phyloP scores from a whole-genome alignment of 2,888 invertebrate species.

The Leucophenga maculata region DNA sequence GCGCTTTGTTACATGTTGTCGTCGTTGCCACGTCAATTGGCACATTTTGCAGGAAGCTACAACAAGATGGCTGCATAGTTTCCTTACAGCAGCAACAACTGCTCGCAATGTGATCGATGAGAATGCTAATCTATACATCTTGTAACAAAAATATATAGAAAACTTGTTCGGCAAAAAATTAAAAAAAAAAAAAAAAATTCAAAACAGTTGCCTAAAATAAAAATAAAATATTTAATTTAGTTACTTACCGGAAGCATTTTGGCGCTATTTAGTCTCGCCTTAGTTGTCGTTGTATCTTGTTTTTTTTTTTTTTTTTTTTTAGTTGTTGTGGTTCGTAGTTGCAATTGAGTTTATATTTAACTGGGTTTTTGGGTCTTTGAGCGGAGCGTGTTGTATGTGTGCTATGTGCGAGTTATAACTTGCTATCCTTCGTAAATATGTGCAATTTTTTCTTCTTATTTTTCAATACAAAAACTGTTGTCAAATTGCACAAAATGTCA shows the following conservation, averaged over 20 bases:
- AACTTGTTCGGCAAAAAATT: constrained; percentile 1
- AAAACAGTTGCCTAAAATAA: constrained; percentile 14
- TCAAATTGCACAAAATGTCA: constrained; percentile 2
- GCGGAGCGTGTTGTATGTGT: constrained; percentile 15
- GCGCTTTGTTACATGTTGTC: constrained; percentile 5
- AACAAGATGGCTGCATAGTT: not conserved
- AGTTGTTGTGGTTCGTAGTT: constrained; percentile 29
- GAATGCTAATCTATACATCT: not conserved
- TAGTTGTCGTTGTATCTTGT: constrained; percentile 41
- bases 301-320: constrained; percentile 38
- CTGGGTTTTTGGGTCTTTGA: constrained; percentile 10
- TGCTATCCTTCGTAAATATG: not conserved
- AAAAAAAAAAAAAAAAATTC: not conserved
- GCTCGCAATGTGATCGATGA: constrained; percentile 2
- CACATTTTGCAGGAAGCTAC: constrained; percentile 10
- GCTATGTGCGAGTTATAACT: not conserved
- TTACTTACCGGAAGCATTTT: constrained; percentile 70
- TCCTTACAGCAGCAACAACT: too few species aligned
- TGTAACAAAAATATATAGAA: not conserved
- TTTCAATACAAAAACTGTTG: not conserved
- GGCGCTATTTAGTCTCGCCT: constrained; percentile 43
- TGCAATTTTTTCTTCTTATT: not conserved
- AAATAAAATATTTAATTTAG: constrained; percentile 1
- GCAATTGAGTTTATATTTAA: constrained; percentile 19
- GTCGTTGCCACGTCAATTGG: not conserved